Base-by-base conservation (phyloP, 2,888 invertebrate species). In the Anthrax anthrax region DNA sequence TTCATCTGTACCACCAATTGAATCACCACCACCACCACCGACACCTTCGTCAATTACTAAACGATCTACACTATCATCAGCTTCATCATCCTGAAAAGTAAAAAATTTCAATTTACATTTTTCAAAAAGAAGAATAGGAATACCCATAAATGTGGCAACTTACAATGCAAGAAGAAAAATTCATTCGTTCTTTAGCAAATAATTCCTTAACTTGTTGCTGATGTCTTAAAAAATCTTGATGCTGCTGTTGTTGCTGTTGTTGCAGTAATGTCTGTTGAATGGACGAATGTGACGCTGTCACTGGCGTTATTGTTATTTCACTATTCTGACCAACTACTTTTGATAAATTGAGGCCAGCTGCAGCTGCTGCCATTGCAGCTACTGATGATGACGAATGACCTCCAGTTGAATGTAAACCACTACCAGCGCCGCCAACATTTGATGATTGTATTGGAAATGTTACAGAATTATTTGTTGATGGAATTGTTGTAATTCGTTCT, bases 21-120 rank as follows among this genome's bases (percentile, higher is more conserved):
- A 73, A 44, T 72, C 74, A 48, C 72, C 70, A n/a, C n/a, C n/a
- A n/a, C n/a, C n/a, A n/a, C n/a, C n/a, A n/a, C n/a, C n/a, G n/a
- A n/a, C n/a, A 49, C 72, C 70, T 57, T 78, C 78, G 51, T 78
- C 77, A 46, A 74, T 74, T 12, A 74, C 71, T 27, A 74, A 60
- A n/a, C 76, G 71, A 56, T 77, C 77, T 2, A 74, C 73, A 53
- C 76, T 76, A 54, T 79, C 79, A 55, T 79, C 78, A 54, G 76
- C 75, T 54, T 79, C 78, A 63, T 77, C 70, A 43, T 70, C 68
- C 51, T 65, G 56, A 49, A 53, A 44, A 46, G 47, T 43, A 38
- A 37, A 37, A 16, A 32, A 32, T 37, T 37, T 23, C 8, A 19
- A 19, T n/a, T 14, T 9, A 40, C 23, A 32, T 29, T 37, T 29